A percentile compares a stretch with the other conserved stretches of the same genome.
These are phyloP conservation scores for Eospalax fontanierii DNA, from an alignment of 2,797 vertebrate species.

Conservation along the genomic window DNA sequence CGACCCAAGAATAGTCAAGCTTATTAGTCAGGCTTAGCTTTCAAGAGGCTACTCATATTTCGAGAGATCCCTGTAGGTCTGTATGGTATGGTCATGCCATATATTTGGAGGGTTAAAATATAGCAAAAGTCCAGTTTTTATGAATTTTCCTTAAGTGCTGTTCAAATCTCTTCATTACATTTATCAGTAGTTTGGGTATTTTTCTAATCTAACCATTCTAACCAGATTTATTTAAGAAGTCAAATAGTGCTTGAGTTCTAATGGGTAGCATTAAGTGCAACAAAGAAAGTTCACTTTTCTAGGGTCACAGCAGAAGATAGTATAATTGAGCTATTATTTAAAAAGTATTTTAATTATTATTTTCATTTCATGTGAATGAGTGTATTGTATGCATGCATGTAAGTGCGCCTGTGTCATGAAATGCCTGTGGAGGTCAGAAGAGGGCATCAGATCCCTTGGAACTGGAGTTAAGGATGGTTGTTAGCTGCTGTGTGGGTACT, in stretches of 20 bases:
- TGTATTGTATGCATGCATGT: no score
- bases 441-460: no score
- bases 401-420: no score
- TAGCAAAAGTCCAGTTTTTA: neutral
- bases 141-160: neutral
- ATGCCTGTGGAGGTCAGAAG: no score
- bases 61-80: neutral
- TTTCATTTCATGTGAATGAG: no score
- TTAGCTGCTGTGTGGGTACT: no score
- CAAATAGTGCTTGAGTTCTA: neutral
- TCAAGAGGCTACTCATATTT: neutral
- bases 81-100: neutral
- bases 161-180: constrained; percentile 4
- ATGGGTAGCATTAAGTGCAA: neutral
- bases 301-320: neutral
- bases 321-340: neutral
- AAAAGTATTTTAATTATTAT: no score
- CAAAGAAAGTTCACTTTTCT: neutral
- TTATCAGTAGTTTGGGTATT: neutral
- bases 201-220: constrained; percentile 14
- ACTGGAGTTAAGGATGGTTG: no score
- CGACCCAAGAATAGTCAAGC: constrained; percentile 42
- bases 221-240: neutral
- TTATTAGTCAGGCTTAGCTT: neutral
- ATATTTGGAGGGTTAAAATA: constrained; percentile 16